phyloP scores from a whole-genome alignment of 2,888 invertebrate genomes.

The Meghimatium bilineatum region DNA sequence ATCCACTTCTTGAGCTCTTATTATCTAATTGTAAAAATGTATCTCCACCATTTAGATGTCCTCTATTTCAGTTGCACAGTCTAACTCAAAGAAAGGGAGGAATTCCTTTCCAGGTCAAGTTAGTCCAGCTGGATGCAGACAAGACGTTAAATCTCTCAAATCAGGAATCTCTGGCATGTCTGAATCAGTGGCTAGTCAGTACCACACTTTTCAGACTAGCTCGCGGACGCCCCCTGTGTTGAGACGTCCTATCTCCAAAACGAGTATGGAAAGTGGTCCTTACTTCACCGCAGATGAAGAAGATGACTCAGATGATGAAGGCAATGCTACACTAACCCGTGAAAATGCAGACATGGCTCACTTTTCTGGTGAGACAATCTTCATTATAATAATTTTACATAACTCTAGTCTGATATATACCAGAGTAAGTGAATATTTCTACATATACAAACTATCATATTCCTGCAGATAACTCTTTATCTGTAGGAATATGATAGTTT shows the following conservation, averaged over 20 bases:
- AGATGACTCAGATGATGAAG: slow-evolving; percentile 81
- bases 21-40: background rate
- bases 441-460: too few species aligned
- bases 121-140: slow-evolving; percentile 19
- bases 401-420: background rate
- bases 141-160: slow-evolving; percentile 3
- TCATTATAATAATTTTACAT: background rate
- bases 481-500: too few species aligned
- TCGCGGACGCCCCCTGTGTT: slow-evolving; percentile 48
- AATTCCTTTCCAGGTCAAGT: slow-evolving; percentile 7
- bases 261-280: slow-evolving; percentile 81
- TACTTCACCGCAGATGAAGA: slow-evolving; percentile 95
- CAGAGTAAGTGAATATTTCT: too few species aligned
- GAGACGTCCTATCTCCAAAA: slow-evolving; percentile 56
- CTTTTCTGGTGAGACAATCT: slow-evolving; percentile 19
- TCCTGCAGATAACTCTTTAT: too few species aligned
- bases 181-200: slow-evolving; percentile 1
- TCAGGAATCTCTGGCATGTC: slow-evolving; percentile 13
- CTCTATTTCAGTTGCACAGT: background rate
- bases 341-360: slow-evolving; percentile 3
- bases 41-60: background rate
- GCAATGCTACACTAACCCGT: slow-evolving; percentile 40
- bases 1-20: too few species aligned
- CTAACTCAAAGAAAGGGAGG: slow-evolving; percentile 26
- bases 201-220: background rate